Evolutionary conservation across 2,113 vertebrate species (phyloP), one percentile per base, ranked within the genome.

Genomic region (Trematomus loennbergii): DNA sequence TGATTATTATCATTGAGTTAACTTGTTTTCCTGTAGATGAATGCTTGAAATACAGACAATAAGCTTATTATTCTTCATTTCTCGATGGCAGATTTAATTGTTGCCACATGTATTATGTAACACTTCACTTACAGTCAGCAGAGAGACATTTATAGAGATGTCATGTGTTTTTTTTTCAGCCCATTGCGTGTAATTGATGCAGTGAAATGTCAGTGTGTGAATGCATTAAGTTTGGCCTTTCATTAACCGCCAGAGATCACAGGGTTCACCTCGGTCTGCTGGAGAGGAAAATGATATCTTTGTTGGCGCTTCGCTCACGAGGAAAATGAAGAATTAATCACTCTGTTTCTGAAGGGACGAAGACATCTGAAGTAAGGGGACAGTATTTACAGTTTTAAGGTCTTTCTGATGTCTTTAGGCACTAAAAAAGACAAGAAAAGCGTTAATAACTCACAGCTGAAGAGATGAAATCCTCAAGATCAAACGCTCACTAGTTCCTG

Each of bases 161-260:
- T 29, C 7, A 40, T 40, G 7, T 33, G 49, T 40, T 29, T 3
- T 0, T 0, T 3, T 55, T 18, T 59, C 13, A 67, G 45, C 18
- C 43, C 25, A 9, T 40, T 50, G 22, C 54, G 17, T 52, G 55
- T 59, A 18, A 67, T 0, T 1, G 54, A 76, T 50, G 25, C 72
- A 29, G 60, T 50, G 20, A 64, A 64, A 75, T 75, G 72, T 64
- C 72, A 75, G 9, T 1, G 15, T 2, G 33, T 64, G 72, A 55
- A 74, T 55, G n/a, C 29, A 55, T 64, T 50, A 18, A 12, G 36
- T 18, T 18, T 18, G 63, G 63, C 54, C 64, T 76, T 68, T 68
- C 29, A 29, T 60, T 52, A 68, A 16, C 53, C 22, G 63, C 6
- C 6, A 58, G 61, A 75, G 50, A 50, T 25, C 62, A 18, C 63